These are phyloP conservation scores for Dermatophagoides farinae DNA, from an alignment of 1,140 invertebrate genomes.

Conservation along the genomic window DNA sequence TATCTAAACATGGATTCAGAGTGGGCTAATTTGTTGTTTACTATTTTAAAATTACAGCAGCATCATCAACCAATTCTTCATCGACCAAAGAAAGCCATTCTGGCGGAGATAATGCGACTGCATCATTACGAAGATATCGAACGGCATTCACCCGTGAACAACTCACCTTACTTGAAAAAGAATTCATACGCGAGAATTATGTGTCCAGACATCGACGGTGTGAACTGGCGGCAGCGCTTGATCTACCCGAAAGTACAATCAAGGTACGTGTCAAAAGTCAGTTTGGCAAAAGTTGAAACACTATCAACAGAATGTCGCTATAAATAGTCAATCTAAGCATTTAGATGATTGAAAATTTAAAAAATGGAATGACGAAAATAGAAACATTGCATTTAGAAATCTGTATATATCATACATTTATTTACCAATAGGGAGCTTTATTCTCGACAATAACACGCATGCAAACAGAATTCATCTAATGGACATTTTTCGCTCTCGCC, in stretches of 20 bases:
- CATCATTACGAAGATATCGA: conserved; percentile 58
- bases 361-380: not conserved
- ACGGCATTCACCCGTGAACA: conserved; percentile 96
- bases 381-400: not conserved
- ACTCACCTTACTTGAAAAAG: conserved; percentile 75
- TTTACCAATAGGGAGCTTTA: too few species aligned
- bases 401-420: too few species aligned
- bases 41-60: not conserved
- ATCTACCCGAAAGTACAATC: conserved; percentile 88
- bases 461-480: too few species aligned
- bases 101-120: not conserved
- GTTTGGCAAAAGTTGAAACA: not conserved
- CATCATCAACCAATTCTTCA: not conserved
- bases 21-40: not conserved
- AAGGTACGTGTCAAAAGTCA: conserved; percentile 44
- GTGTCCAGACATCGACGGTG: conserved; percentile 79
- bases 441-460: too few species aligned
- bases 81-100: not conserved
- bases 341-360: not conserved
- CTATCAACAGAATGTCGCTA: too few species aligned
- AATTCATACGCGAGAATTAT: conserved; percentile 94
- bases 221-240: conserved; percentile 78
- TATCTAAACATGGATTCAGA: too few species aligned
- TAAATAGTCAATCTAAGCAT: not conserved
- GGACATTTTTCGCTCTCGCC: too few species aligned